These are phyloP conservation scores for Pachypeltis micranthus DNA, from an alignment of 1,140 invertebrate species.

Conservation along the genomic window DNA sequence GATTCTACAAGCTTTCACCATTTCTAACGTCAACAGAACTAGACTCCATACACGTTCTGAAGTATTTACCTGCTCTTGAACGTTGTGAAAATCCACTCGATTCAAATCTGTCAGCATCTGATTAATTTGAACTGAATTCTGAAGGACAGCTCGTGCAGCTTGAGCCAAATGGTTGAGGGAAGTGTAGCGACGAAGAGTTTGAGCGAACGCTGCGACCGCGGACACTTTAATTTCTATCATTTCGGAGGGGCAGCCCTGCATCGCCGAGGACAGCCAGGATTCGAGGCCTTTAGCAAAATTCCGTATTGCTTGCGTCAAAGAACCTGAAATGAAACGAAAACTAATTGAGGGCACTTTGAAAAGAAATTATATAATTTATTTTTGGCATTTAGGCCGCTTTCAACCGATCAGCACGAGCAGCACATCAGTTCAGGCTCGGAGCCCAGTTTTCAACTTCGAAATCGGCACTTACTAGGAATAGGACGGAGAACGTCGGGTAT, in stretches of 20 bases:
- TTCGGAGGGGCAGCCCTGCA: conserved; percentile 71
- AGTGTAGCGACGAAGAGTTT: conserved; percentile 89
- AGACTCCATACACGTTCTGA: no score
- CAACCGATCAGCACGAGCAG: no score
- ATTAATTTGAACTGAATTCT: conserved; percentile 88
- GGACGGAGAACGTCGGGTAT: conserved; percentile 91
- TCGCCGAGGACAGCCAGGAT: conserved; percentile 72
- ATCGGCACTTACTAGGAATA: conserved; percentile 76
- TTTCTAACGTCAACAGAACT: no score
- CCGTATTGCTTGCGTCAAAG: conserved; percentile 83
- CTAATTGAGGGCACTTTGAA: no score
- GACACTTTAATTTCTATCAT: conserved; percentile 73
- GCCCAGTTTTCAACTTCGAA: no score
- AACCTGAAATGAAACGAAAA: conserved; percentile 42
- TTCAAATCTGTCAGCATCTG: conserved; percentile 97
- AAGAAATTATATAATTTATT: no score
- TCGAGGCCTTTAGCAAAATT: conserved; percentile 89
- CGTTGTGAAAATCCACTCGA: conserved; percentile 93
- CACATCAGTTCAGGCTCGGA: no score
- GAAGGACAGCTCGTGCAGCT: conserved; percentile 88
- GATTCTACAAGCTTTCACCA: no score
- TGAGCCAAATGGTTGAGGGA: conserved; percentile 97
- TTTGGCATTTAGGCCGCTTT: no score
- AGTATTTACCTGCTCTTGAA: conserved; percentile 72
- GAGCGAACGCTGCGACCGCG: conserved; percentile 84